These are phyloP conservation scores for Xenopus petersii DNA, from an alignment of 2,797 vertebrate genomes.

Conservation along the genomic window DNA sequence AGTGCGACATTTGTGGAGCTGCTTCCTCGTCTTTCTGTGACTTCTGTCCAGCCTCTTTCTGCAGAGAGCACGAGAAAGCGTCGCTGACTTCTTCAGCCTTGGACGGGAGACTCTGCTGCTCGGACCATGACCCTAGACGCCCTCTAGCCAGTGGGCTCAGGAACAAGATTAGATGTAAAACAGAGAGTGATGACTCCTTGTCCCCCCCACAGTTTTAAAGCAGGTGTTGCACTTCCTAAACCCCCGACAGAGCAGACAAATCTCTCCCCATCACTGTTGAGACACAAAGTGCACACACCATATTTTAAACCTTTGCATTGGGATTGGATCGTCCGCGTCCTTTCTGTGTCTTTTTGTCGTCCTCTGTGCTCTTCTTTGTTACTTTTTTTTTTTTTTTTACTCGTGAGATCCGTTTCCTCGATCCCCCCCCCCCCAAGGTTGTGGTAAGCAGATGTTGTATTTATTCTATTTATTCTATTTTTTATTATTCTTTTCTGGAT, in stretches of 20 bases:
- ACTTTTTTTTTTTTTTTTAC: slow-evolving; percentile 18
- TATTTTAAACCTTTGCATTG: slow-evolving; percentile 15
- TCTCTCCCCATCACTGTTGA: background rate
- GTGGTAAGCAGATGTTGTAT: slow-evolving; percentile 42
- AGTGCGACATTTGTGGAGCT: slow-evolving; percentile 78
- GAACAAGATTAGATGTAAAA: slow-evolving; percentile 77
- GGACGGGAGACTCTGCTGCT: slow-evolving; percentile 86
- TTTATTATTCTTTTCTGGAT: slow-evolving; percentile 28
- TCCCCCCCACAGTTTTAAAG: slow-evolving; percentile 33
- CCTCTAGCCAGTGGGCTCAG: slow-evolving; percentile 75
- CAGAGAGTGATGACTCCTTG: slow-evolving; percentile 70
- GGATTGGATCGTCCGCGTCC: slow-evolving; percentile 30
- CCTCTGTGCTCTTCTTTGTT: slow-evolving; percentile 11
- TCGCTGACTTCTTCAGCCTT: slow-evolving; percentile 78
- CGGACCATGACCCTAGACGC: slow-evolving; percentile 79
- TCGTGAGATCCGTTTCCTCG: slow-evolving; percentile 22
- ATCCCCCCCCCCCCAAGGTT: slow-evolving; percentile 21
- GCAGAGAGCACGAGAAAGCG: slow-evolving; percentile 82
- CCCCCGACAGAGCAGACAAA: slow-evolving; percentile 4
- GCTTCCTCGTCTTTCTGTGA: slow-evolving; percentile 81
- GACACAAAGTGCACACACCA: slow-evolving; percentile 18
- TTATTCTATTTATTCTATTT: slow-evolving; percentile 47
- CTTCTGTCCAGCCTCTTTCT: slow-evolving; percentile 93
- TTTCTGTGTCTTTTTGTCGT: slow-evolving; percentile 26
- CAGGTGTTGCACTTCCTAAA: slow-evolving; percentile 37